Conservation (phyloP, 1,140 invertebrate species). For the Stratiolaelaps scimitus region DNA sequence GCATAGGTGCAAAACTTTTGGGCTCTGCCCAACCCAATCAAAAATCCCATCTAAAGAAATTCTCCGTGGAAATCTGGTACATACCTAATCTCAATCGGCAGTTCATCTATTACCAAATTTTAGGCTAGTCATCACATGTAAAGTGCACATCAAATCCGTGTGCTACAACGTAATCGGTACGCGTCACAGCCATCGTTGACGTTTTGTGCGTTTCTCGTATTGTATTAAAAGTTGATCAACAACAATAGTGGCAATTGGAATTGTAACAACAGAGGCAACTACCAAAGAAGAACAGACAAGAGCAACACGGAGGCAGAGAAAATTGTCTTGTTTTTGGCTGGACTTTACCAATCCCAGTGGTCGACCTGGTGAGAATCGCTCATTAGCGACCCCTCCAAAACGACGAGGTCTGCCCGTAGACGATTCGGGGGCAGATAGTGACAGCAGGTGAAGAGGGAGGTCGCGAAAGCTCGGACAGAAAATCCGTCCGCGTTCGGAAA, state of each 20-base stretch:
- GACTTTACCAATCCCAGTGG: too few species aligned
- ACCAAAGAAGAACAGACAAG: too few species aligned
- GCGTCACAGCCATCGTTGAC: too few species aligned
- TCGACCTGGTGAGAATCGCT: too few species aligned
- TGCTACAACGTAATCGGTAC: not conserved
- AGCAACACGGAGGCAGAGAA: too few species aligned
- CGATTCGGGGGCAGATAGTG: not conserved
- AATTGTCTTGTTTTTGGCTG: too few species aligned
- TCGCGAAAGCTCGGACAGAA: not conserved
- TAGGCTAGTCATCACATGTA: not conserved
- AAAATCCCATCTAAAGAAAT: slow-evolving; percentile 18
- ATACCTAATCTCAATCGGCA: not conserved
- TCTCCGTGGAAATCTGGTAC: slow-evolving; percentile 26
- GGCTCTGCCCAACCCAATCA: slow-evolving; percentile 3
- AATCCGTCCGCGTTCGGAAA: not conserved
- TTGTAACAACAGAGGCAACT: too few species aligned
- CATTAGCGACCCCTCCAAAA: too few species aligned
- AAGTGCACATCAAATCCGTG: not conserved
- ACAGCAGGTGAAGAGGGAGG: not conserved
- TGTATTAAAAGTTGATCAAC: too few species aligned
- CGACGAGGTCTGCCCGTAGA: too few species aligned
- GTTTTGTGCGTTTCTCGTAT: too few species aligned
- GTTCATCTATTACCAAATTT: not conserved
- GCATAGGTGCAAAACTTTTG: slow-evolving; percentile 24
- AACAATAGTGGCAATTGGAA: too few species aligned